A percentile compares a stretch with the other conserved stretches of the same genome.
phyloP scores from a whole-genome alignment of 2,113 vertebrate genomes.

The Silurus asotus region DNA sequence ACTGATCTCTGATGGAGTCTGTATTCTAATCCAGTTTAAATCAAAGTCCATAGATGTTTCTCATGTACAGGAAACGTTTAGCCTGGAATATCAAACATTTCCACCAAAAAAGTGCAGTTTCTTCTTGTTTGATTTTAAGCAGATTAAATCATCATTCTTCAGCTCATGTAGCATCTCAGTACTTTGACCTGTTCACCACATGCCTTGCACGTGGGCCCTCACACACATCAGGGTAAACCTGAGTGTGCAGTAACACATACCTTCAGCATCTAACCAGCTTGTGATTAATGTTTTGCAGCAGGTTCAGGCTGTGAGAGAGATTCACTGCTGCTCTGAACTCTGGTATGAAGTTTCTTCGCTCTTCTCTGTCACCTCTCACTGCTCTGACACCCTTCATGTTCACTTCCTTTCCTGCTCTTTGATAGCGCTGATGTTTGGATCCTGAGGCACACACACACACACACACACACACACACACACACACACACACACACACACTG shows the following conservation, averaged over 20 bases:
- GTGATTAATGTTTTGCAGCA: slow-evolving; percentile 1
- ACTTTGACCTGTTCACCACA: neutral
- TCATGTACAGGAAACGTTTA: too few relatives aligned
- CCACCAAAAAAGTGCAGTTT: too few relatives aligned
- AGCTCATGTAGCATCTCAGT: neutral
- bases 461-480: slow-evolving; percentile 17
- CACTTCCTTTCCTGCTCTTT: slow-evolving; percentile 2
- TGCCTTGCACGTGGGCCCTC: neutral
- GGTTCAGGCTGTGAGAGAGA: neutral
- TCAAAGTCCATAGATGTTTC: too few relatives aligned
- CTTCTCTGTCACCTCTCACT: slow-evolving; percentile 31
- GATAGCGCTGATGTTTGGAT: slow-evolving; percentile 29
- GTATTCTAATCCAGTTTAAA: too few relatives aligned
- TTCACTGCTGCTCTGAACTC: neutral
- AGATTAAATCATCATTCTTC: neutral
- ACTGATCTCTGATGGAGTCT: too few relatives aligned
- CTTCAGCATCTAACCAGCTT: neutral
- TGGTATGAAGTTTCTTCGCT: neutral
- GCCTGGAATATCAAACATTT: too few relatives aligned
- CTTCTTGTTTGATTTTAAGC: neutral
- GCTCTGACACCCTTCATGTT: slow-evolving; percentile 41
- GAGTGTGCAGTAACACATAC: neutral
- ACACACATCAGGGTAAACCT: neutral
- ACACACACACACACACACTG: neutral
- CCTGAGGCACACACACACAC: slow-evolving; percentile 8